A percentile compares a stretch with the other conserved stretches of the same genome.
Evolutionary conservation across 2,797 vertebrate species (phyloP).

Genomic region (Fratercula arctica): DNA sequence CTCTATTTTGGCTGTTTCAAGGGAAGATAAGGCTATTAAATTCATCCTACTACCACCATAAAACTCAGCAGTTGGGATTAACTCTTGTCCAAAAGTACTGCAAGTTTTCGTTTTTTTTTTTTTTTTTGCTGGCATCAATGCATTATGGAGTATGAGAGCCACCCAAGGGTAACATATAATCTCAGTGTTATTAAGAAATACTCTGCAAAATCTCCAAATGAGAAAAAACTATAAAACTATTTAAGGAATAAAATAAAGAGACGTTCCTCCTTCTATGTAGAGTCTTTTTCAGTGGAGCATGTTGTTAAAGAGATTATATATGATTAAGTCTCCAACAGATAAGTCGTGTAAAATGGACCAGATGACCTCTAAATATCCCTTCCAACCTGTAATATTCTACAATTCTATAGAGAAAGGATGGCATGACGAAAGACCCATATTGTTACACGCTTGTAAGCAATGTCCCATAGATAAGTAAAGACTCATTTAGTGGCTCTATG

Average conservation of each 20-base stretch:
- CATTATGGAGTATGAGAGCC: background rate
- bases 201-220: background rate
- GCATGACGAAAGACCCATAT: background rate
- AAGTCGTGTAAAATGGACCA: background rate
- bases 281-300: background rate
- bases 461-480: background rate
- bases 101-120: background rate
- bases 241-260: background rate
- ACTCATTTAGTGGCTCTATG: background rate
- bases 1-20: background rate
- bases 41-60: background rate
- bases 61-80: background rate
- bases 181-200: background rate
- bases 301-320: background rate
- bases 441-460: background rate
- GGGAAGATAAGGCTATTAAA: background rate
- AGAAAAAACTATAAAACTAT: background rate
- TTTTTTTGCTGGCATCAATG: background rate
- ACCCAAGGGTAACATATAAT: background rate
- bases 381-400: background rate
- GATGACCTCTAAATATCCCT: background rate
- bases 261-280: background rate
- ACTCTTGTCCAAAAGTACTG: background rate
- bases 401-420: background rate
- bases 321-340: background rate